phyloP scores from a whole-genome alignment of 64 coral and sea anemone genomes.

The Actinia tenebrosa region DNA sequence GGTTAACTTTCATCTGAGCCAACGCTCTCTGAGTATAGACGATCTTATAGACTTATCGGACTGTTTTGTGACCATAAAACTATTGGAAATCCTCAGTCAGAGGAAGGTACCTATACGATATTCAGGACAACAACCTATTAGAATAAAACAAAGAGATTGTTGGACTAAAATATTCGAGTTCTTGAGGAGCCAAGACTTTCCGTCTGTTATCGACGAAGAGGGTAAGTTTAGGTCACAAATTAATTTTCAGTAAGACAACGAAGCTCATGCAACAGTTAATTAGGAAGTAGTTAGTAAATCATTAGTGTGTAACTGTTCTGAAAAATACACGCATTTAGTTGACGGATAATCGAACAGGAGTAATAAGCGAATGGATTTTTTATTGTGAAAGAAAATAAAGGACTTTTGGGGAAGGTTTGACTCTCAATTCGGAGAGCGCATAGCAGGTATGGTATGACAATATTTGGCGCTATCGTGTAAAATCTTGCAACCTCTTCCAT shows the following conservation, averaged over 20 bases:
- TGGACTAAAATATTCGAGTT: conserved; percentile 62
- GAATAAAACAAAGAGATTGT: conserved; percentile 42
- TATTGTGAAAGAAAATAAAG: neutral
- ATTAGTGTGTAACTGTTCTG: neutral
- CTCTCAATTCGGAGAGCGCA: too few species aligned
- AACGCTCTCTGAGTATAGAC: conserved; percentile 29
- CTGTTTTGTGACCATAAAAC: conserved; percentile 27
- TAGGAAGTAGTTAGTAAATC: neutral
- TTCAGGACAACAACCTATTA: conserved; percentile 27
- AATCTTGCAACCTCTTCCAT: neutral
- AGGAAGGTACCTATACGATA: conserved; percentile 49
- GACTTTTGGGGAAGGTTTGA: neutral
- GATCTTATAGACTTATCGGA: conserved; percentile 60
- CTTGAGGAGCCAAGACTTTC: conserved; percentile 54
- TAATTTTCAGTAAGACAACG: neutral
- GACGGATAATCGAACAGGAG: neutral
- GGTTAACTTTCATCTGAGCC: conserved; percentile 51
- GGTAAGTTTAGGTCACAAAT: conserved; percentile 14
- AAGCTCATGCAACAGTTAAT: neutral
- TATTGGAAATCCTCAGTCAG: conserved; percentile 47
- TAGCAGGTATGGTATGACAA: too few species aligned
- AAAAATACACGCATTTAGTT: neutral
- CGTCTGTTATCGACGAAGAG: neutral
- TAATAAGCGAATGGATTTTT: neutral
- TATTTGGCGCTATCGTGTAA: too few species aligned